phyloP scores from a whole-genome alignment of 1,140 invertebrate species.

The Philotrypesis tridentata region DNA sequence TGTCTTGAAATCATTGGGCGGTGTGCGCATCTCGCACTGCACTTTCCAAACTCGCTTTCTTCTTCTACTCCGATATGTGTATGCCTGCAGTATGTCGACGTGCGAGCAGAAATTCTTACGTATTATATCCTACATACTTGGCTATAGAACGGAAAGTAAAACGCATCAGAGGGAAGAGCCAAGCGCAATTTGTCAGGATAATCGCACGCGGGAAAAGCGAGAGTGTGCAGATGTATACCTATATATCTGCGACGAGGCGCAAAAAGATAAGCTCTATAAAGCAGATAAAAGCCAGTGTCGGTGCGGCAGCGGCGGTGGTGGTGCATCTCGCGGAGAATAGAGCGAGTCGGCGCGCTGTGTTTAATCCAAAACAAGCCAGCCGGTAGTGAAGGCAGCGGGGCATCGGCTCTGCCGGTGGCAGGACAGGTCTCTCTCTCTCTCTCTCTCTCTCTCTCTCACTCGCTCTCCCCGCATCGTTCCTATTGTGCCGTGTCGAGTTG shows the following conservation, averaged over 20 bases:
- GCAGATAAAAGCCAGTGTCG: neutral
- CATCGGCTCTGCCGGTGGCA: neutral
- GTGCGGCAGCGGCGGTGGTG: no score
- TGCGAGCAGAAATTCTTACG: no score
- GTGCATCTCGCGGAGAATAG: neutral
- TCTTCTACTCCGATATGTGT: neutral
- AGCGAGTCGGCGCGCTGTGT: slow-evolving; percentile 14
- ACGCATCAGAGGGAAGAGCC: no score
- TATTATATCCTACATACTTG: no score
- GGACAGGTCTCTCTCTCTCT: slow-evolving; percentile 19
- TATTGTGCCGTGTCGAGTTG: slow-evolving; percentile 13
- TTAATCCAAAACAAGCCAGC: slow-evolving; percentile 10
- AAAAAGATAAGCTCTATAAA: neutral
- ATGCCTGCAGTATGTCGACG: no score
- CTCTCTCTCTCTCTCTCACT: no score
- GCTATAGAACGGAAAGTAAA: no score
- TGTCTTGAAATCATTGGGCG: neutral
- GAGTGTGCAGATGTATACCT: no score
- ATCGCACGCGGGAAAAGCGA: neutral
- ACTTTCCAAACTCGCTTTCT: neutral
- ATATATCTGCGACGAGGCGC: neutral
- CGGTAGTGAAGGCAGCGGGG: neutral
- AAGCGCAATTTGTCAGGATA: neutral
- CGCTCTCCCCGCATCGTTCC: no score
- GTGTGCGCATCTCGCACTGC: neutral